phyloP scores from a whole-genome alignment of 1,140 invertebrate species.

The Bombus haemorrhoidalis region DNA sequence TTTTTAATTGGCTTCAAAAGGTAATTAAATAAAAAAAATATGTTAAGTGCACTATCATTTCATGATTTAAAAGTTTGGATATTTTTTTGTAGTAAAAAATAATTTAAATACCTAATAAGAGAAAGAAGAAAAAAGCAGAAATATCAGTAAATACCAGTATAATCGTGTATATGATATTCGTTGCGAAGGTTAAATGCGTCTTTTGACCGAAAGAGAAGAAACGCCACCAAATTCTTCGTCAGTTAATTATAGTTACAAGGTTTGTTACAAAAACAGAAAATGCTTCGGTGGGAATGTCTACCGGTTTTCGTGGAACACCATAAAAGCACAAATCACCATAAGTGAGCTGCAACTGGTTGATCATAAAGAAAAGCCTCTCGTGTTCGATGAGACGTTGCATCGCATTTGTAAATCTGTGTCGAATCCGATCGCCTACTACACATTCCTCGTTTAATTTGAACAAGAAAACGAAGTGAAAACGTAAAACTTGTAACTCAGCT shows the following conservation, averaged over 20 bases:
- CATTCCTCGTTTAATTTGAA: conserved; percentile 3
- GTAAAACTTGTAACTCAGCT: neutral
- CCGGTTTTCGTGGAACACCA: conserved; percentile 43
- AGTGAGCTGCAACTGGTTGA: conserved; percentile 24
- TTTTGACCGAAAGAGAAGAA: neutral
- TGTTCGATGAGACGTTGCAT: conserved; percentile 2
- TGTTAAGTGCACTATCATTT: no score
- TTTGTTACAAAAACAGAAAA: conserved; percentile 38
- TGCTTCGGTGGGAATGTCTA: conserved; percentile 39
- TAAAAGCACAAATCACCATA: conserved; percentile 32
- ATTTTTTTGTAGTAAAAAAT: no score
- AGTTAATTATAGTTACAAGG: conserved; percentile 47
- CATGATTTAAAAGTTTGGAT: no score
- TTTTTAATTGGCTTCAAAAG: no score
- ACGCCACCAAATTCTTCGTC: neutral
- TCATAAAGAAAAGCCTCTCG: conserved; percentile 10
- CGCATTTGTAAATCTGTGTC: conserved; percentile 9
- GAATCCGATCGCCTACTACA: neutral
- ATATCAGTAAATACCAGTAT: neutral
- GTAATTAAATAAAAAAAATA: no score
- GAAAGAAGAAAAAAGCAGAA: no score
- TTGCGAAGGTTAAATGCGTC: neutral
- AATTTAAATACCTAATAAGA: neutral
- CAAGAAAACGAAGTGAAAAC: neutral
- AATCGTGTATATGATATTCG: no score